A percentile compares a stretch with the other conserved stretches of the same genome.
Evolutionary conservation across 2,888 invertebrate genomes (phyloP).

Genomic region (Lypha dubia): DNA sequence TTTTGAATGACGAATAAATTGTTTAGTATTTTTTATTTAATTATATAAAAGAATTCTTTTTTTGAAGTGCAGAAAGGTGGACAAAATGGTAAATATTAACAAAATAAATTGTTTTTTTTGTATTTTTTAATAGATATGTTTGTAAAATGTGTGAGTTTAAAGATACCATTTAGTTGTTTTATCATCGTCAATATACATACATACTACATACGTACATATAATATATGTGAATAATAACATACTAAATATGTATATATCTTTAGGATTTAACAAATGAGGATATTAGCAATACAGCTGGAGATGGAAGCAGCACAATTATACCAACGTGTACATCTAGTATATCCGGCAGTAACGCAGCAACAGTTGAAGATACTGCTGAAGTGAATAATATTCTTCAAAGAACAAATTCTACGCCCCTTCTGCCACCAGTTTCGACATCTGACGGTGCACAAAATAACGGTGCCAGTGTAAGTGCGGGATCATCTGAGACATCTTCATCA

Average conservation of each 20-base stretch:
- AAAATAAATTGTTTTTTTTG: too few relatives aligned
- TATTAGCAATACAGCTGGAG: conserved; percentile 32
- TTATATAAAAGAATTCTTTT: too few relatives aligned
- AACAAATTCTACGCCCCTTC: conserved; percentile 74
- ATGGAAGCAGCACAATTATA: conserved; percentile 43
- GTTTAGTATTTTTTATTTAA: too few relatives aligned
- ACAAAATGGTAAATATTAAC: too few relatives aligned
- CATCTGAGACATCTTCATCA: conserved; percentile 79
- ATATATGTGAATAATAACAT: too few relatives aligned
- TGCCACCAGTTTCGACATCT: conserved; percentile 71
- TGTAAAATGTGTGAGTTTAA: too few relatives aligned
- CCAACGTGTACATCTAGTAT: conserved; percentile 50
- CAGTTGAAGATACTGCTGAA: conserved; percentile 23
- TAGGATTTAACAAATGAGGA: conserved; percentile 66
- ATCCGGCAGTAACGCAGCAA: conserved; percentile 12
- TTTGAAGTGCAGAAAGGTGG: too few relatives aligned
- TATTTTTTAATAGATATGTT: too few relatives aligned
- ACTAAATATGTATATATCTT: conserved; percentile 43
- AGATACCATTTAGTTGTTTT: too few relatives aligned
- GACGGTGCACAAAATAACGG: conserved; percentile 74
- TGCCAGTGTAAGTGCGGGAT: conserved; percentile 77
- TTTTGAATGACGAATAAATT: too few relatives aligned
- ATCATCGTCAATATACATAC: too few relatives aligned
- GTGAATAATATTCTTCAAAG: conserved; percentile 34
- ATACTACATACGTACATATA: too few relatives aligned